These are phyloP conservation scores for Sturnira hondurensis DNA, from an alignment of 2,113 vertebrate species.

Conservation along the genomic window DNA sequence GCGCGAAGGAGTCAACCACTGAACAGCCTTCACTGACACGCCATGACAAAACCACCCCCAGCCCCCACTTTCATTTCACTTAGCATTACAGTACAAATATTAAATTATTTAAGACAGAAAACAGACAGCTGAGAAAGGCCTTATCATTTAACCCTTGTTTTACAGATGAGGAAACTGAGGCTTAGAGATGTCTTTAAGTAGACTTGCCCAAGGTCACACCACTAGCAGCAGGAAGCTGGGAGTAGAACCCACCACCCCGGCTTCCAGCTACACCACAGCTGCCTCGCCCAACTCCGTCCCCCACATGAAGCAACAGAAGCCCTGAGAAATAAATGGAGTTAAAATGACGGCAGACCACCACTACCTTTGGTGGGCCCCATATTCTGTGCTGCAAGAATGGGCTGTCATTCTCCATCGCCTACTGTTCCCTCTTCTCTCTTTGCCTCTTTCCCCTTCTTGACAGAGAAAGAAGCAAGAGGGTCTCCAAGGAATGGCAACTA, in stretches of 20 bases:
- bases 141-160: slow-evolving; percentile 38
- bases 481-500: slow-evolving; percentile 55
- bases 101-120: slow-evolving; percentile 10
- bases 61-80: background rate
- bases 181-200: slow-evolving; percentile 55
- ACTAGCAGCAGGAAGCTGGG: slow-evolving; percentile 19
- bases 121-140: slow-evolving; percentile 38
- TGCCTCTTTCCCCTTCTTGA: slow-evolving; percentile 66
- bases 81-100: background rate
- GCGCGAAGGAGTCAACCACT: background rate
- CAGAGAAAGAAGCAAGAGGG: slow-evolving; percentile 59
- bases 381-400: slow-evolving; percentile 50
- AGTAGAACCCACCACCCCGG: slow-evolving; percentile 41
- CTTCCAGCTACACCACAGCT: background rate
- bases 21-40: background rate
- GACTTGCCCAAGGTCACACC: slow-evolving; percentile 70
- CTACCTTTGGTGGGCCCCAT: slow-evolving; percentile 39
- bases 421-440: slow-evolving; percentile 57
- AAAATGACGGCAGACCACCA: slow-evolving; percentile 59
- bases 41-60: background rate
- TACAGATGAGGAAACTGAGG: slow-evolving; percentile 74
- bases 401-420: slow-evolving; percentile 48
- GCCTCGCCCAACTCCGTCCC: slow-evolving; percentile 34
- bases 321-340: slow-evolving; percentile 8
- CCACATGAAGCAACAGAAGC: slow-evolving; percentile 52